These are phyloP conservation scores for Leptarthrus brevirostris DNA, from an alignment of 2,888 invertebrate genomes.

Conservation along the genomic window DNA sequence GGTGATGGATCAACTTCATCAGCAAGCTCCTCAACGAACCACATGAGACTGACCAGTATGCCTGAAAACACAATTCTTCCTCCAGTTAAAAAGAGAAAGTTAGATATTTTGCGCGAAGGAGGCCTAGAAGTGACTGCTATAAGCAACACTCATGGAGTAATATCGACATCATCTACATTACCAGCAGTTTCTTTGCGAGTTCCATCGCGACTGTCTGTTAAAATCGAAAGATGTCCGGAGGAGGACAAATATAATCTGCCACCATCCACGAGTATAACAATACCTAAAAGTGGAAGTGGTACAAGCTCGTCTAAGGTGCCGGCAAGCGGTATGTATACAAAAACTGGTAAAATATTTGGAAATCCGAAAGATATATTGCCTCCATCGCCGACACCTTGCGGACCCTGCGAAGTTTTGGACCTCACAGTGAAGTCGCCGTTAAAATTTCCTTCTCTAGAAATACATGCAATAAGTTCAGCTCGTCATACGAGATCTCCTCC, in stretches of 20 bases:
- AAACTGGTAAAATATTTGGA: slow-evolving; percentile 54
- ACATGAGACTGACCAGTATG: background rate
- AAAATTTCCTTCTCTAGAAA: slow-evolving; percentile 49
- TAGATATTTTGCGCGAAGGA: slow-evolving; percentile 80
- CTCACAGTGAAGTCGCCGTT: slow-evolving; percentile 51
- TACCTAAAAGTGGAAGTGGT: slow-evolving; percentile 33
- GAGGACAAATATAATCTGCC: slow-evolving; percentile 49
- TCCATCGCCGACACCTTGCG: slow-evolving; percentile 23
- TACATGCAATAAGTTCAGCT: slow-evolving; percentile 50
- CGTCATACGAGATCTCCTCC: slow-evolving; percentile 51
- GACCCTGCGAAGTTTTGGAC: slow-evolving; percentile 48
- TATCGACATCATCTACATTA: slow-evolving; percentile 39
- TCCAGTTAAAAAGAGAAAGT: slow-evolving; percentile 75
- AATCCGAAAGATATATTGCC: slow-evolving; percentile 55
- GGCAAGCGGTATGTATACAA: slow-evolving; percentile 54
- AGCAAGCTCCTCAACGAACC: background rate
- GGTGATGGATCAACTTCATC: slow-evolving; percentile 49
- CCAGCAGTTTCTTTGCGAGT: slow-evolving; percentile 27
- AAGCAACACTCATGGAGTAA: slow-evolving; percentile 53
- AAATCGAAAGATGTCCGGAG: slow-evolving; percentile 21
- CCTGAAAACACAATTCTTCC: slow-evolving; percentile 52
- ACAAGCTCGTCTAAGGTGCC: slow-evolving; percentile 49
- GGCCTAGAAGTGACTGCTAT: slow-evolving; percentile 82
- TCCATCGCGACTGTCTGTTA: slow-evolving; percentile 19
- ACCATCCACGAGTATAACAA: slow-evolving; percentile 47